Evolutionary conservation across 2,113 vertebrate genomes (phyloP).

Genomic region (Halichoerus grypus): DNA sequence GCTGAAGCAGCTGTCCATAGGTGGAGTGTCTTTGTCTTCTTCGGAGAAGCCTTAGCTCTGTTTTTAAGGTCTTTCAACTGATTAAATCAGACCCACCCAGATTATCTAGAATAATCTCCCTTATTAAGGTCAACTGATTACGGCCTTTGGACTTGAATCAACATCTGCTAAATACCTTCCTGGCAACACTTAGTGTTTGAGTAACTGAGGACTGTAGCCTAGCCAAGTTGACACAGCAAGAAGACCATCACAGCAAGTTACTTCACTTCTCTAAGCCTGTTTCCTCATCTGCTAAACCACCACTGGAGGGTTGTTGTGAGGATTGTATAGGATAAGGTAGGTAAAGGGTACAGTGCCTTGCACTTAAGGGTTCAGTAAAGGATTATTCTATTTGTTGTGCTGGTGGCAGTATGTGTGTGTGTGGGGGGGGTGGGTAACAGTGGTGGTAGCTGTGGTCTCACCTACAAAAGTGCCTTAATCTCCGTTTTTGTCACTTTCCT

Average conservation of each 20-base stretch:
- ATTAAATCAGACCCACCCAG: background rate
- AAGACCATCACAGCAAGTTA: background rate
- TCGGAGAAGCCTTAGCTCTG: background rate
- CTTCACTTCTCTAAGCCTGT: background rate
- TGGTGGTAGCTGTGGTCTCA: background rate
- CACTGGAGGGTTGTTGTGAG: background rate
- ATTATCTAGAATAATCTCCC: background rate
- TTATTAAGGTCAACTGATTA: background rate
- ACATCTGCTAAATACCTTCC: background rate
- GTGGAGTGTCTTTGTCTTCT: background rate
- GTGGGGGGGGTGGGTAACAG: rapidly evolving
- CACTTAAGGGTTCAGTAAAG: background rate
- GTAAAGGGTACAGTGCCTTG: background rate
- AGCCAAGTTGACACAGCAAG: background rate
- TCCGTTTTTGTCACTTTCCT: background rate
- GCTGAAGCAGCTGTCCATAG: background rate
- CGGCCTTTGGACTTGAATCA: background rate
- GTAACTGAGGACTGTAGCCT: background rate
- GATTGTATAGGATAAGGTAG: background rate
- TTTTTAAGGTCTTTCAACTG: background rate
- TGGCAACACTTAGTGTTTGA: background rate
- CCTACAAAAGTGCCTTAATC: background rate
- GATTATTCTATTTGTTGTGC: background rate
- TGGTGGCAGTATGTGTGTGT: too few relatives aligned
- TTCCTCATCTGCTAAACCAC: background rate